phyloP scores from a whole-genome alignment of 2,888 invertebrate genomes.

The Drosophila ustulata region DNA sequence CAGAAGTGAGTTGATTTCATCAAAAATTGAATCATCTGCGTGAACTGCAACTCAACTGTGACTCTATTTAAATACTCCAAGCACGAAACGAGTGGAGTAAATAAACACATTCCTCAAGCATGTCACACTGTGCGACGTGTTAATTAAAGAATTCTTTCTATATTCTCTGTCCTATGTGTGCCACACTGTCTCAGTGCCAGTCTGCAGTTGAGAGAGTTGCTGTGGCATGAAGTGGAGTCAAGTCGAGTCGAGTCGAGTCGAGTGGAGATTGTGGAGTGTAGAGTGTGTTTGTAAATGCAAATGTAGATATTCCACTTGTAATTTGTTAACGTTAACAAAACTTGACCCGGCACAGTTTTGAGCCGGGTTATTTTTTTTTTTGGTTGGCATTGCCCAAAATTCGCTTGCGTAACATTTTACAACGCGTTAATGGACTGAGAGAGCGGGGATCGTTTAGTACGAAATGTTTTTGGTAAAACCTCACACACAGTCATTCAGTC shows the following conservation, averaged over 20 bases:
- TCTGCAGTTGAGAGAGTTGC: slow-evolving; percentile 29
- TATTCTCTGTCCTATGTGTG: slow-evolving; percentile 4
- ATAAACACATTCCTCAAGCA: slow-evolving; percentile 11
- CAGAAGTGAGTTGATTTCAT: background rate
- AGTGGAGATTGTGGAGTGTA: background rate
- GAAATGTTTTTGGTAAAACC: slow-evolving; percentile 44
- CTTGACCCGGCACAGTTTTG: slow-evolving; percentile 59
- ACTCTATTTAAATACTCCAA: slow-evolving; percentile 1
- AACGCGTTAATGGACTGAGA: slow-evolving; percentile 40
- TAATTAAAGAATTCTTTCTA: slow-evolving; percentile 46
- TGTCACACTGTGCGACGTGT: slow-evolving; percentile 44
- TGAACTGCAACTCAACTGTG: background rate
- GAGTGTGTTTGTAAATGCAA: background rate
- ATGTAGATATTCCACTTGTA: slow-evolving; percentile 20
- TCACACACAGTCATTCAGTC: slow-evolving; percentile 8
- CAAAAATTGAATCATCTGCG: background rate
- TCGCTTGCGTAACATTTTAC: slow-evolving; percentile 41
- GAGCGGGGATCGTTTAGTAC: slow-evolving; percentile 19
- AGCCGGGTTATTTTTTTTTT: slow-evolving; percentile 40
- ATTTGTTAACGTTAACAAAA: slow-evolving; percentile 28
- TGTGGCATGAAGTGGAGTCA: slow-evolving; percentile 5
- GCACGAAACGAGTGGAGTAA: slow-evolving; percentile 9
- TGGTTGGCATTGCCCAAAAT: slow-evolving; percentile 48
- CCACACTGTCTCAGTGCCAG: slow-evolving; percentile 4
- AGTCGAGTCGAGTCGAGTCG: slow-evolving; percentile 8